Evolutionary conservation across 1,140 invertebrate genomes (phyloP).

Genomic region (Teleogryllus occipitalis): DNA sequence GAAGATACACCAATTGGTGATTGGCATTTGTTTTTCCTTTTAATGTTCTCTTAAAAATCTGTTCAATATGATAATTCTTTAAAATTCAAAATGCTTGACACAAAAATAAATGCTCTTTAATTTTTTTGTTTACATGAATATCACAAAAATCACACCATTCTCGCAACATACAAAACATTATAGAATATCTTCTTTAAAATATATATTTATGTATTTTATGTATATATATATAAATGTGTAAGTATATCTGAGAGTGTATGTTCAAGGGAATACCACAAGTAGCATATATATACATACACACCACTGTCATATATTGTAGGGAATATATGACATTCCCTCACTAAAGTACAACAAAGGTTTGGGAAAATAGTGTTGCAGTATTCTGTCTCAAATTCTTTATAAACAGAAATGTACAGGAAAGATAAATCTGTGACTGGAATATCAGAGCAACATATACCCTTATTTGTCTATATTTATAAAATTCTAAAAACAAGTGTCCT

Average conservation of each 20-base stretch:
- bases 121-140: conserved; percentile 13
- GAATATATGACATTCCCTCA: not conserved
- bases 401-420: not conserved
- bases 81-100: conserved; percentile 22
- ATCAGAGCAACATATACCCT: conserved; percentile 7
- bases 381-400: not conserved
- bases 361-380: conserved; percentile 6
- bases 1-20: no score
- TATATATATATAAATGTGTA: no score
- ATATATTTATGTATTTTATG: no score
- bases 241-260: not conserved
- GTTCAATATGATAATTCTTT: conserved; percentile 11
- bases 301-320: not conserved
- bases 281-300: not conserved
- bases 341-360: not conserved
- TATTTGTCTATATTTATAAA: conserved; percentile 10
- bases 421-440: not conserved
- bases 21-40: not conserved
- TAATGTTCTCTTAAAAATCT: conserved; percentile 5
- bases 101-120: conserved; percentile 23
- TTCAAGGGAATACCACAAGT: conserved; percentile 12
- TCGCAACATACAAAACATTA: conserved; percentile 17
- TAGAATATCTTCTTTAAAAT: not conserved
- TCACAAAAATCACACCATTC: conserved; percentile 15
- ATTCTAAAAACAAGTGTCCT: conserved; percentile 20